Conservation (phyloP, 2,797 vertebrate genomes). For the Florisuga fusca region DNA sequence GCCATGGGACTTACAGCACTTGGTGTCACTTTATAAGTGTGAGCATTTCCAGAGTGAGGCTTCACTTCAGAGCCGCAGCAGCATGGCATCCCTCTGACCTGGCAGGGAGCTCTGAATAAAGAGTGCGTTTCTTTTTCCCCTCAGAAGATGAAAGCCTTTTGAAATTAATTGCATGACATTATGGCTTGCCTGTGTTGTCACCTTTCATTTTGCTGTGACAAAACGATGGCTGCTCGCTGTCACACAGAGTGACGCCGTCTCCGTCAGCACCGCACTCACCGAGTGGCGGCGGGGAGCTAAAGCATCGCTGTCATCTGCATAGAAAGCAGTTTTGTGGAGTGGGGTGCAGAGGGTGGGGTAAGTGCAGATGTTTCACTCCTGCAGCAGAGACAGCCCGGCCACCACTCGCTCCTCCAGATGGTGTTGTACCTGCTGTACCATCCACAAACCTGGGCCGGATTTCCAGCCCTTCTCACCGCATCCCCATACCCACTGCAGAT, state of each 20-base stretch:
- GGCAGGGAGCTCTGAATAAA: neutral
- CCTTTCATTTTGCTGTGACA: slow-evolving; percentile 45
- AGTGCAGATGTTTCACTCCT: neutral
- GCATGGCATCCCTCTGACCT: neutral
- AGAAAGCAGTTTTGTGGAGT: rapidly evolving
- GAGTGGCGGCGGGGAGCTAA: neutral
- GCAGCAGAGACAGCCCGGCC: rapidly evolving
- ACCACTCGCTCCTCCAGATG: neutral
- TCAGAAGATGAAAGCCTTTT: slow-evolving; percentile 28
- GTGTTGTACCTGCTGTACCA: neutral
- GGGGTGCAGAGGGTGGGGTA: neutral
- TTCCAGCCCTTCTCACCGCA: neutral
- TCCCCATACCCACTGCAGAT: rapidly evolving
- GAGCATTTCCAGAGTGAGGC: neutral
- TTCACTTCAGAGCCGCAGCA: neutral
- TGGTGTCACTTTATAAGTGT: rapidly evolving
- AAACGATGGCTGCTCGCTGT: slow-evolving; percentile 16
- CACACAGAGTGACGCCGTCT: neutral
- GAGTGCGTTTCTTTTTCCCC: neutral
- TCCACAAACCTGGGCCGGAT: neutral
- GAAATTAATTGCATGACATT: slow-evolving; percentile 37
- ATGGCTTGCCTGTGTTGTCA: slow-evolving; percentile 39
- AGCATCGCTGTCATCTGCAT: rapidly evolving
- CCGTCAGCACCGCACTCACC: neutral
- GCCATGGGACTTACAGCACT: neutral